Base-by-base conservation (phyloP, 2,888 invertebrate species). In the Helobdella robusta region DNA sequence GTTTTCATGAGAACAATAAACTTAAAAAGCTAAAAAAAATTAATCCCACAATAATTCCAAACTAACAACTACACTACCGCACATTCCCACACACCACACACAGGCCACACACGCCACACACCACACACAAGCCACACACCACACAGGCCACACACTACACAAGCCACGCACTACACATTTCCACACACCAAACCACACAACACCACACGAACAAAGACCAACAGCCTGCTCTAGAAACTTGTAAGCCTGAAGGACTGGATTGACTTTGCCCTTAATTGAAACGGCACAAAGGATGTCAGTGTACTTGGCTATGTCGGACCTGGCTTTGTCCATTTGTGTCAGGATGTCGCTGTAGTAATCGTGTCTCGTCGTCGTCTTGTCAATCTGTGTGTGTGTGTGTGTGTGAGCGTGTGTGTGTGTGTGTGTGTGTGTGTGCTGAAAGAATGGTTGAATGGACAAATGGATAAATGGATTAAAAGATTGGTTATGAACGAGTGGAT, bases 271-370 rank as follows among this genome's bases (percentile, higher is more conserved):
- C 28, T 72, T 70, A 5, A 74, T 68, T 4, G 74, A 73, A 6
- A 73, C 69, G 8, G 74, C 71, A 65, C 75, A 74, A 35, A 77
- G 71, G 5, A 60, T 66, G 34, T 74, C 73, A 72, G 75, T 75
- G 28, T 70, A 68, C 11, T 15, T 50, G n/a, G n/a, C n/a, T n/a
- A n/a, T 73, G 20, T 71, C 73, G 23, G n/a, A 11, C n/a, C 46
- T 35, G 36, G 76, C 68, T 18, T 69, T 66, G 5, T 71, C 70
- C 44, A 76, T 69, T 40, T 68, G 66, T 62, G 74, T 75, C 36
- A 76, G 70, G 5, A 76, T 69, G 3, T 72, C 70, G 66, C 73
- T 74, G 6, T 75, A 73, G 1, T n/a, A n/a, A n/a, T n/a, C n/a
- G n/a, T n/a, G n/a, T n/a, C n/a, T n/a, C n/a, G n/a, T n/a, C n/a